Base-by-base conservation (phyloP, 2,113 vertebrate species). In the Phrynocephalus versicolor region DNA sequence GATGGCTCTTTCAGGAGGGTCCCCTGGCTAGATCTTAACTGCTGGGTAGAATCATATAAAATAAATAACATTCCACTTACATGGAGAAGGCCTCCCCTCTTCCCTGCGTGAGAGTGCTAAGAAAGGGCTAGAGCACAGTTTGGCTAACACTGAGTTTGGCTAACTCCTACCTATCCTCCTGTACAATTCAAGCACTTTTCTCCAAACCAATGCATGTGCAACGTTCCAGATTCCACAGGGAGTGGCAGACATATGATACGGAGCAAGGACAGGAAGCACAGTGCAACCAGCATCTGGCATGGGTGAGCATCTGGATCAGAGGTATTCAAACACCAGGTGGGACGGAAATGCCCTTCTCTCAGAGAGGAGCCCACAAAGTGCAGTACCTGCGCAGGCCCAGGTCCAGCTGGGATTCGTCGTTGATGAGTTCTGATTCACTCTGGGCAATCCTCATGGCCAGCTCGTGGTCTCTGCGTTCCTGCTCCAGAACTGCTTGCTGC, bases 361-460 rank as follows among this genome's bases (percentile, higher is more conserved):
- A 64, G 64, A 65, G 21, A 27, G 73, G 55, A 3, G 51, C 14
- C 9, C 23, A 9, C 16, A 30, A 58, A 41, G 16, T 65, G 30
- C 39, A 83, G 13, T 97, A 99, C 98, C 99, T 99, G 92, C 98
- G 97, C 65, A 98, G 95, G 0, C 94, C 96, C 0, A 86, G 77
- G 73, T 99, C 98, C 0, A 82, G 89, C 64, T 95, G 95, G 18
- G 91, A 91, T 85, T 99, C 99, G 1, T 99, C 99, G 0, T 93
- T 97, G 91, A 99, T 99, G 72, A 99, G 98, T 86, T 99, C 99
- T 0, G 98, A 91, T 81, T 99, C 99, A 2, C 97, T 99, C 92
- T 96, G 97, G 15, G 98, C 99, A 64, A 99, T 99, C 79, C 99
- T 93, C 94, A 99, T 96, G 0, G 99, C 99, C 90, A 99, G 96